phyloP scores from a whole-genome alignment of 2,888 invertebrate species.

The Plagodis dolabraria region DNA sequence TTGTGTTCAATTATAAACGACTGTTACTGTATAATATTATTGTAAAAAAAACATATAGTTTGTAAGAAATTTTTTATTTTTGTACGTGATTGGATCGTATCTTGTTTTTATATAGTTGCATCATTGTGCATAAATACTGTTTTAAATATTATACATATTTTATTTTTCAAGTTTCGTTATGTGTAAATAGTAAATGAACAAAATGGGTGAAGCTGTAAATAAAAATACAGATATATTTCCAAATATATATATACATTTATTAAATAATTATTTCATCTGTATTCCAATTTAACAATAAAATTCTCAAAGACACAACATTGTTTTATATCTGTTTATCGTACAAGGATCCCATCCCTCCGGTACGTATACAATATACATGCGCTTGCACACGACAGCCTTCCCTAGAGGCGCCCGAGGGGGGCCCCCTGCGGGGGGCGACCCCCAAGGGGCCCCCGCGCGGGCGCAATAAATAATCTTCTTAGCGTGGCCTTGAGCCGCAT shows the following conservation, averaged over 20 bases:
- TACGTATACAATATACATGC: slow-evolving; percentile 45
- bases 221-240: slow-evolving; percentile 71
- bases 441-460: not conserved
- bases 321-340: slow-evolving; percentile 76
- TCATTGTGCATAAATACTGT: not conserved
- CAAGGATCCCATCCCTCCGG: slow-evolving; percentile 70
- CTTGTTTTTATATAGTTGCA: not conserved
- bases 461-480: slow-evolving; percentile 11
- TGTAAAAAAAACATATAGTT: slow-evolving; percentile 24
- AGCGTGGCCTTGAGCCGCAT: slow-evolving; percentile 32
- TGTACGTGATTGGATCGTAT: slow-evolving; percentile 26
- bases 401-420: not conserved
- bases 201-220: slow-evolving; percentile 25
- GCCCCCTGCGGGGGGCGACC: not conserved
- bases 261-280: slow-evolving; percentile 84
- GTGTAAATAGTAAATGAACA: not conserved
- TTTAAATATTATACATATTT: not conserved
- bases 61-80: slow-evolving; percentile 42
- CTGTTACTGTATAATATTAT: slow-evolving; percentile 29
- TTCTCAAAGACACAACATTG: slow-evolving; percentile 85
- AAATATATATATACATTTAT: slow-evolving; percentile 85
- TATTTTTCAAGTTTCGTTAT: too few species aligned
- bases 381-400: slow-evolving; percentile 34
- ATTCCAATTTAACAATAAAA: slow-evolving; percentile 85
- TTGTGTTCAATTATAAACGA: slow-evolving; percentile 15